Percentiles rank a stretch among this genome's conserved stretches.
phyloP scores from a whole-genome alignment of 2,888 invertebrate genomes.

The Chouioia cunea region DNA sequence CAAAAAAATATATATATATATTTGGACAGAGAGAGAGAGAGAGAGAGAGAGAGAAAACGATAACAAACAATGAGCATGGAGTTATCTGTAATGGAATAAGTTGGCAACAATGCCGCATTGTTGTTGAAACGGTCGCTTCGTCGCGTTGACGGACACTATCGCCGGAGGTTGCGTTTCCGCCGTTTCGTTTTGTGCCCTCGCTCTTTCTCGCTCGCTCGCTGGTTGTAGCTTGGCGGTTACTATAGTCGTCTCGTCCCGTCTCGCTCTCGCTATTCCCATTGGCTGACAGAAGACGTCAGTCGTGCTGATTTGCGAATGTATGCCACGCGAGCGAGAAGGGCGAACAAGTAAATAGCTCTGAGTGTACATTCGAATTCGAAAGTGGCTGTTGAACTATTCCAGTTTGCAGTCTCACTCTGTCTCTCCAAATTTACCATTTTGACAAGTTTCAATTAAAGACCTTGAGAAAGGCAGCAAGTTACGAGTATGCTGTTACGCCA shows the following conservation, averaged over 20 bases:
- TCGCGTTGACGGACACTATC: constrained; percentile 68
- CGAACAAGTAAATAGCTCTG: constrained; percentile 47
- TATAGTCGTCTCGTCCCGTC: neutral
- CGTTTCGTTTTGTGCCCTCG: constrained; percentile 53
- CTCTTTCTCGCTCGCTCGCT: constrained; percentile 9
- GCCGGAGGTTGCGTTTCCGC: constrained; percentile 67
- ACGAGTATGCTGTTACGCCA: too few species aligned
- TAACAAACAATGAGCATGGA: constrained; percentile 56
- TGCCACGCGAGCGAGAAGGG: constrained; percentile 60
- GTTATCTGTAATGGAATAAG: constrained; percentile 70
- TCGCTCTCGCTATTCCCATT: neutral
- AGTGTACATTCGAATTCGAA: constrained; percentile 59
- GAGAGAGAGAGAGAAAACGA: constrained; percentile 47
- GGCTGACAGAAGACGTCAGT: constrained; percentile 62
- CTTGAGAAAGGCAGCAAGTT: neutral
- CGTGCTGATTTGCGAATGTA: constrained; percentile 62
- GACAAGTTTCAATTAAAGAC: neutral
- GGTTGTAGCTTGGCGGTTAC: too few species aligned
- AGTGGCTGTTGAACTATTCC: constrained; percentile 58
- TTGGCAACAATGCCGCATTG: constrained; percentile 68
- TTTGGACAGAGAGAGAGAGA: constrained; percentile 41
- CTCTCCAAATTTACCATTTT: neutral
- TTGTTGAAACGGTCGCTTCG: constrained; percentile 64
- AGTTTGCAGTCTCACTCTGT: constrained; percentile 31
- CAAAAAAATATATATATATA: neutral